Percentiles rank a stretch among this genome's conserved stretches.
Conservation (phyloP, 2,888 invertebrate species). For the Patella depressa region DNA sequence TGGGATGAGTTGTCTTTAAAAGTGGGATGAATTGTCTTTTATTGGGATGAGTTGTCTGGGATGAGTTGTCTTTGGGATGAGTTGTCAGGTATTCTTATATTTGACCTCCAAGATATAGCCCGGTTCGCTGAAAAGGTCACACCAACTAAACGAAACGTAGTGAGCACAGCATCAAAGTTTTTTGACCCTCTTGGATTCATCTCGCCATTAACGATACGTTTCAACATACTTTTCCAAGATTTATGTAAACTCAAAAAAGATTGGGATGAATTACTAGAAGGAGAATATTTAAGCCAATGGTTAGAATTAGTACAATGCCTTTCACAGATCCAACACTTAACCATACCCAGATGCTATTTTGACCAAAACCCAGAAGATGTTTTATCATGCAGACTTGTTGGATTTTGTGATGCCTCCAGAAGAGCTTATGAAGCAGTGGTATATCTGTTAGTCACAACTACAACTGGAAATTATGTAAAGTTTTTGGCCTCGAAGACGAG, state of each 20-base stretch:
- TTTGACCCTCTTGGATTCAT: constrained; percentile 6
- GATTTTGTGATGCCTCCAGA: background rate
- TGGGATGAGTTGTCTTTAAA: no score
- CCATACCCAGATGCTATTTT: background rate
- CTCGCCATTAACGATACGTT: background rate
- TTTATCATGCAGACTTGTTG: background rate
- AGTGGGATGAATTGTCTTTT: no score
- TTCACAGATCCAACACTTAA: background rate
- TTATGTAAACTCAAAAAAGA: background rate
- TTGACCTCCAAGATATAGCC: background rate
- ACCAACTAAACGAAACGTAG: background rate
- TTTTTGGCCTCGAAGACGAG: background rate
- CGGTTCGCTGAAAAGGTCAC: background rate
- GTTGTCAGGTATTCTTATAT: no score
- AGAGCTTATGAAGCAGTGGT: background rate
- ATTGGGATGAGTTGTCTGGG: no score
- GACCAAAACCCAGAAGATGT: background rate
- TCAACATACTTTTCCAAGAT: constrained; percentile 2
- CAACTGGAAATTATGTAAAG: background rate
- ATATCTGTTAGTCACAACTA: background rate
- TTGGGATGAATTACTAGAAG: constrained; percentile 1
- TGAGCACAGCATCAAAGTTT: background rate
- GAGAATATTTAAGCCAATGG: background rate
- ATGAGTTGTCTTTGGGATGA: no score
- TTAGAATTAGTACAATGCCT: background rate